phyloP scores from a whole-genome alignment of 1,140 invertebrate species.

The Zaprionus camerounensis region DNA sequence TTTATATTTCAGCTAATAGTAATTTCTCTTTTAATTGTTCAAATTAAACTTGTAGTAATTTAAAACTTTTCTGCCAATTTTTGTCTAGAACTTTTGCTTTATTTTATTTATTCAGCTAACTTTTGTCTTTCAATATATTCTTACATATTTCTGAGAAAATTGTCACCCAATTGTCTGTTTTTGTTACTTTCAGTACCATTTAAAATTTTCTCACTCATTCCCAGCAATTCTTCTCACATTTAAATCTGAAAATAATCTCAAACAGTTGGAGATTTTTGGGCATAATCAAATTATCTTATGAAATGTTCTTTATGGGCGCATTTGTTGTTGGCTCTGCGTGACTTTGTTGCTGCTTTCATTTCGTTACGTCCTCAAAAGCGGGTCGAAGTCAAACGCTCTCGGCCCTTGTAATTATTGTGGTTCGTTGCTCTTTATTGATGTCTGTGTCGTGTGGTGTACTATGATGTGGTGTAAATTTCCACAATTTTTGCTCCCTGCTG shows the following conservation, averaged over 20 bases:
- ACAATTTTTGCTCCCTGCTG: conserved; percentile 48
- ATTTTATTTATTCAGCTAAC: too few species aligned
- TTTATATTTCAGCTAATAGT: too few species aligned
- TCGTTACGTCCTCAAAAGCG: conserved; percentile 10
- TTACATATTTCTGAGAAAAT: not conserved
- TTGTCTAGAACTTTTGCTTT: too few species aligned
- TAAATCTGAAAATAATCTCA: not conserved
- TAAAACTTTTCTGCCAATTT: too few species aligned
- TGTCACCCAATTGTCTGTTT: not conserved
- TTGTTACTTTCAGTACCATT: not conserved
- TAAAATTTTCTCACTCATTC: not conserved
- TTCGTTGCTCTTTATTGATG: conserved; percentile 45
- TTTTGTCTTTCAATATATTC: not conserved
- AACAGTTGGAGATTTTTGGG: not conserved
- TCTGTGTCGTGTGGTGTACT: conserved; percentile 29
- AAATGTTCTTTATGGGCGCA: conserved; percentile 17
- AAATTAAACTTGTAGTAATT: too few species aligned
- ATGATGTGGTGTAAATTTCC: conserved; percentile 62
- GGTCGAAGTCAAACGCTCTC: conserved; percentile 24
- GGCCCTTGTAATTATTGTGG: conserved; percentile 55
- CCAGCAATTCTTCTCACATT: not conserved
- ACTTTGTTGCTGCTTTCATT: conserved; percentile 45
- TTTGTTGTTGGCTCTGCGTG: conserved; percentile 25
- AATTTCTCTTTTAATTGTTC: too few species aligned
- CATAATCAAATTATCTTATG: not conserved